Base-by-base conservation (phyloP, 2,797 vertebrate genomes). In the Ispidina picta region DNA sequence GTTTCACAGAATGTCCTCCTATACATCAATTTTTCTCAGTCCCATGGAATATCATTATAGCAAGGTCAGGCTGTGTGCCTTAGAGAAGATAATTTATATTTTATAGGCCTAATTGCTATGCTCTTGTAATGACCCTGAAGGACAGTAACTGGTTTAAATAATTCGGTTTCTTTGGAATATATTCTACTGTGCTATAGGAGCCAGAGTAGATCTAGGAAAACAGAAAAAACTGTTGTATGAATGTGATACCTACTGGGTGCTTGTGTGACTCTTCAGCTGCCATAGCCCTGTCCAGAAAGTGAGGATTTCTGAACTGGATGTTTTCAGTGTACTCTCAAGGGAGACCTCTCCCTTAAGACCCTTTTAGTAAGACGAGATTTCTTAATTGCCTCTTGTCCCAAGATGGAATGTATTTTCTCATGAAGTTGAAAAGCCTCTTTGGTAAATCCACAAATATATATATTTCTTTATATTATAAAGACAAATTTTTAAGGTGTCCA, bases 1-100 rank as follows among this genome's bases (percentile, higher is more conserved):
- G 5, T 87, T 94, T 76, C 72, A 65, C 83, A 62, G 65, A 54
- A 43, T 71, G 77, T 71, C 72, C 78, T 79, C 56, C 69, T 69
- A 18, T 65, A 65, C 26, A 80, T 62, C 46, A 55, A 51, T 94
- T 86, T 91, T 93, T 83, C 74, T 82, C 35, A 68, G 86, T 95
- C 92, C 92, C 78, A 48, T 37, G 59, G 84, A 90, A 82, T 88
- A 90, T 96, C 75, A 94, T 94, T 96, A 88, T 33, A 73, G 78
- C 0, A 5, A 93, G 88, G 92, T 83, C 84, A 86, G 86, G 66
- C 72, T 51, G 19, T 66, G 43, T 9, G 10, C 81, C 5, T 0
- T 62, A 33, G 88, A 88, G 88, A 82, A 79, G 37, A 92, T 62
- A 62, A 87, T 90, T 88, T 74, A n/a, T 95, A 65, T 90, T 94